These are phyloP conservation scores for Cricetomys ansorgei DNA, from an alignment of 2,113 vertebrate species.

Conservation along the genomic window DNA sequence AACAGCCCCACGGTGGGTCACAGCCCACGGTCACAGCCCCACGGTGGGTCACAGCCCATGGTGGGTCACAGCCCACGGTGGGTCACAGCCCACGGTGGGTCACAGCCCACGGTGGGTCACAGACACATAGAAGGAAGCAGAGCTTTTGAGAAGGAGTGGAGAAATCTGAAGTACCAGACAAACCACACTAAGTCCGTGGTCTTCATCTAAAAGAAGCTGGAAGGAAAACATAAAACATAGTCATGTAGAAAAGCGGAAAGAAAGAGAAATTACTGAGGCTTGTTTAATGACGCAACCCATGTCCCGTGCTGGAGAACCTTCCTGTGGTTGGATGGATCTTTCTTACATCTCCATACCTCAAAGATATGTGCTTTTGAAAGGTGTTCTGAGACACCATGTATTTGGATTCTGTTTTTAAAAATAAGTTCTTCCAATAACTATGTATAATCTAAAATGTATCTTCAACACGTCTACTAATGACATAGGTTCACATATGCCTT, in stretches of 20 bases:
- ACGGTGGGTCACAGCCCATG: no score
- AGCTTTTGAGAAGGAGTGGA: neutral
- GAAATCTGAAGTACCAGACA: neutral
- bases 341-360: neutral
- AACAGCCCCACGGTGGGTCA: no score
- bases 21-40: no score
- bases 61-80: no score
- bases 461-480: constrained; percentile 22
- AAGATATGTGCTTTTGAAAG: neutral
- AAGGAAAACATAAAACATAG: neutral
- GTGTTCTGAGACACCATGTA: neutral
- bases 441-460: neutral
- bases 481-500: neutral
- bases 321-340: neutral
- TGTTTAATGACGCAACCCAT: neutral
- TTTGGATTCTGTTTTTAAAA: neutral
- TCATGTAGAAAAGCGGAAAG: neutral
- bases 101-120: no score
- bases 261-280: neutral
- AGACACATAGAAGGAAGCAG: neutral
- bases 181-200: neutral
- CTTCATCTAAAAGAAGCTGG: neutral
- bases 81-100: no score
- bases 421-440: neutral
- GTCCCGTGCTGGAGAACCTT: neutral